These are phyloP conservation scores for Campopleginae sp. DNA, from an alignment of 2,888 invertebrate genomes.

Conservation along the genomic window DNA sequence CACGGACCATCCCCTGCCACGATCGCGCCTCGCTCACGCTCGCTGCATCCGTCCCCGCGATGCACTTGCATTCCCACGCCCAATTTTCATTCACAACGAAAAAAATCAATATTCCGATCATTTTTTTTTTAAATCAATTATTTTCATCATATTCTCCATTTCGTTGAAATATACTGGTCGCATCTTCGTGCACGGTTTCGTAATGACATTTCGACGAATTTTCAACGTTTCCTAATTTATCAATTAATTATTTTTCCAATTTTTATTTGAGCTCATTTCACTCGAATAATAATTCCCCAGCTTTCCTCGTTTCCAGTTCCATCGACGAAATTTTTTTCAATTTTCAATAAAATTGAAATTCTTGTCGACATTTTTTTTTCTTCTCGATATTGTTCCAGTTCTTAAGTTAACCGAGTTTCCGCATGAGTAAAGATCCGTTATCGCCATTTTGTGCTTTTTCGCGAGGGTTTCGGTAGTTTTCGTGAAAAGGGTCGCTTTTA, in stretches of 20 bases:
- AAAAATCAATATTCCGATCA: background rate
- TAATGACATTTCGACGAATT: background rate
- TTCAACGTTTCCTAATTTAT: background rate
- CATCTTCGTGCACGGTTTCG: background rate
- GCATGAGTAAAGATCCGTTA: background rate
- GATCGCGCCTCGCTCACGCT: constrained; percentile 23
- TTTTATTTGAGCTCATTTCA: background rate
- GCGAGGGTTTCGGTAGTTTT: constrained; percentile 1
- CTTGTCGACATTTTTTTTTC: background rate
- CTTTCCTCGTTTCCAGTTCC: background rate
- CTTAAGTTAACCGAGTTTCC: background rate
- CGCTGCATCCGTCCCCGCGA: constrained; percentile 33
- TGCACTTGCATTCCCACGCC: constrained; percentile 30
- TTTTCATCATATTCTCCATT: background rate
- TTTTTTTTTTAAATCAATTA: background rate
- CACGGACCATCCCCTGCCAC: constrained; percentile 23
- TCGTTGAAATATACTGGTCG: background rate
- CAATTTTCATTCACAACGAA: constrained; percentile 16
- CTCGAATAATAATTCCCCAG: background rate
- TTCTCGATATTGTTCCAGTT: background rate
- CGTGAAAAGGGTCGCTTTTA: background rate
- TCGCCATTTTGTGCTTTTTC: constrained; percentile 7
- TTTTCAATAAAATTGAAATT: background rate
- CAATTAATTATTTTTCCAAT: background rate
- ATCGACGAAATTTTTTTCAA: background rate